Evolutionary conservation across 2,888 invertebrate genomes (phyloP).

Genomic region (Melinaea marsaeus): DNA sequence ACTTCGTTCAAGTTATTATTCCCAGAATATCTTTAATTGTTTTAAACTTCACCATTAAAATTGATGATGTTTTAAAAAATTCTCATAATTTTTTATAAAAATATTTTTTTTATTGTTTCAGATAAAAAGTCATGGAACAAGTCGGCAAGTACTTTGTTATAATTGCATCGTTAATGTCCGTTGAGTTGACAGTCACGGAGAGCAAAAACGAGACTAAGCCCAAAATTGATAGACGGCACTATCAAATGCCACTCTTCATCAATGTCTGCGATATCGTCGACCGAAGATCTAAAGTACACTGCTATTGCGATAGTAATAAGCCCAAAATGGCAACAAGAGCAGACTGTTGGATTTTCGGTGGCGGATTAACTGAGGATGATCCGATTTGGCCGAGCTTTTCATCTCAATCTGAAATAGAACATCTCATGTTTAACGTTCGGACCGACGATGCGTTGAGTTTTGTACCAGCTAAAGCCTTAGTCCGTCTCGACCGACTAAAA

Average conservation of each 20-base stretch:
- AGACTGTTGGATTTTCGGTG: slow-evolving; percentile 85
- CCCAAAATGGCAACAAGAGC: slow-evolving; percentile 80
- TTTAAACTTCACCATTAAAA: not conserved
- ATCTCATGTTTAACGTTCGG: slow-evolving; percentile 83
- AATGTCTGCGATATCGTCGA: slow-evolving; percentile 71
- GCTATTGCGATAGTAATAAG: slow-evolving; percentile 70
- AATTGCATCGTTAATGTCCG: slow-evolving; percentile 64
- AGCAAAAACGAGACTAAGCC: slow-evolving; percentile 62
- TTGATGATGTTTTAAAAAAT: not conserved
- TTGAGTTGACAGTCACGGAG: slow-evolving; percentile 60
- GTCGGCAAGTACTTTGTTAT: slow-evolving; percentile 62
- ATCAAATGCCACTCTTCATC: slow-evolving; percentile 59
- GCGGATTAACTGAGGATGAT: slow-evolving; percentile 80
- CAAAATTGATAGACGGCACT: slow-evolving; percentile 58
- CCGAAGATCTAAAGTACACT: slow-evolving; percentile 68
- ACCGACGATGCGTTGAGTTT: slow-evolving; percentile 83
- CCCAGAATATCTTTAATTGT: slow-evolving; percentile 4
- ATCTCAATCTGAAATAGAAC: slow-evolving; percentile 82
- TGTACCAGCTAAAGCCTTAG: slow-evolving; percentile 83
- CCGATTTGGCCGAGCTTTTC: slow-evolving; percentile 85
- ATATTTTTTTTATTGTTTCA: slow-evolving; percentile 45
- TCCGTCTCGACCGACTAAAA: slow-evolving; percentile 82
- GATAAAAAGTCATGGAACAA: slow-evolving; percentile 56
- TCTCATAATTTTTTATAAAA: slow-evolving; percentile 14
- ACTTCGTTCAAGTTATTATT: slow-evolving; percentile 3